Evolutionary conservation across 2,888 invertebrate genomes (phyloP), one percentile per base, ranked within the genome.

Genomic region (Lypha dubia): DNA sequence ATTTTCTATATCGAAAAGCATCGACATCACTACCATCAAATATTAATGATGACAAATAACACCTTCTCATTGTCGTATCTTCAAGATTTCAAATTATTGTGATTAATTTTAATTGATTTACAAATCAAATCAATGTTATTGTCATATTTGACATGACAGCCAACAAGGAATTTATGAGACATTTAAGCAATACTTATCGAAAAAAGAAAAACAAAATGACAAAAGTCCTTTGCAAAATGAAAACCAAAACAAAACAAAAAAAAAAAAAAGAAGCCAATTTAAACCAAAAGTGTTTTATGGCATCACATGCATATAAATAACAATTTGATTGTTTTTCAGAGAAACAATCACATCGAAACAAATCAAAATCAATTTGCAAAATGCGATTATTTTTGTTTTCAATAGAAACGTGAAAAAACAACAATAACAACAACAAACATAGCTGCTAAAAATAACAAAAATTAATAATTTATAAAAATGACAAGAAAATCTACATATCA

Each of bases 381-480:
- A 79, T 56, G 22, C 51, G 35, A 63, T 22, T 70, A 77, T 9
- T 38, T 9, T 38, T 8, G 1, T 38, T 87, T 86, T 85, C 68
- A 67, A 85, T 62, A 71, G 65, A 75, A 75, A 81, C 74, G 41
- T 65, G 70, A 74, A 74, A 70, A 77, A 81, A 82, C 76, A 68
- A 84, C 77, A 85, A 87, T 70, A 74, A 70, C 74, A 81, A 82
- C 76, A 68, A 84, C 77, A 85, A 87, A 6, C 44, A 46, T n/a
- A 24, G 28, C 38, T 20, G 24, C 35, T 60, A 7, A 15, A n/a
- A 67, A 67, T 51, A 71, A 79, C 62, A 79, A 79, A 65, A 79
- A 77, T 70, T 77, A 68, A 87, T 86, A 86, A 86, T 86, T 87
- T 86, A 84, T 74, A 81, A 84, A 80, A 84, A 80, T 77, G 80